Conservation (phyloP, 1,140 invertebrate species). For the Habropoda laboriosa region DNA sequence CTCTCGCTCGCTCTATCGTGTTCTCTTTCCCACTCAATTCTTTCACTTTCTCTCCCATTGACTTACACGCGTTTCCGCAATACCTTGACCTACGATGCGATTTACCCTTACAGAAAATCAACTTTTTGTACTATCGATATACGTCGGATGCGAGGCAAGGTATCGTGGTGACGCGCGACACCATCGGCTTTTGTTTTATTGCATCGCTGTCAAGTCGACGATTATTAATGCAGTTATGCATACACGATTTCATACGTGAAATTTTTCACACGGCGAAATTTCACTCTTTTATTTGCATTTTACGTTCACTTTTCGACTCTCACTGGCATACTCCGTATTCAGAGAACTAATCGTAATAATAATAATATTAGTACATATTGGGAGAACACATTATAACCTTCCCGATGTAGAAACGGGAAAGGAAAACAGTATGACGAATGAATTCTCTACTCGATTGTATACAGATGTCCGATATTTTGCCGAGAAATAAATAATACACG, state of each 20-base stretch:
- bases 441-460: background rate
- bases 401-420: background rate
- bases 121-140: conserved; percentile 51
- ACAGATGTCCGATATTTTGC: background rate
- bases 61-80: conserved; percentile 7
- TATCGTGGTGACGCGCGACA: conserved; percentile 9
- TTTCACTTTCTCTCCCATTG: background rate
- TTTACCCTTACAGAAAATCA: background rate
- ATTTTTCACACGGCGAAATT: background rate
- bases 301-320: background rate
- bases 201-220: background rate
- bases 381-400: background rate
- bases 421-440: background rate
- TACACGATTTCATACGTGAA: conserved; percentile 44
- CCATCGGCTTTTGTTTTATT: background rate
- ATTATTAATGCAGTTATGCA: conserved; percentile 36
- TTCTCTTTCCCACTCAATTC: background rate
- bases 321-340: background rate
- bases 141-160: conserved; percentile 1
- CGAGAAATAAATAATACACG: background rate
- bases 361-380: background rate
- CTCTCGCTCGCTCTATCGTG: background rate
- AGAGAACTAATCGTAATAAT: background rate
- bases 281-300: conserved; percentile 27
- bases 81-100: background rate